phyloP scores from a whole-genome alignment of 2,797 vertebrate species.

The Sebastes vulpes region DNA sequence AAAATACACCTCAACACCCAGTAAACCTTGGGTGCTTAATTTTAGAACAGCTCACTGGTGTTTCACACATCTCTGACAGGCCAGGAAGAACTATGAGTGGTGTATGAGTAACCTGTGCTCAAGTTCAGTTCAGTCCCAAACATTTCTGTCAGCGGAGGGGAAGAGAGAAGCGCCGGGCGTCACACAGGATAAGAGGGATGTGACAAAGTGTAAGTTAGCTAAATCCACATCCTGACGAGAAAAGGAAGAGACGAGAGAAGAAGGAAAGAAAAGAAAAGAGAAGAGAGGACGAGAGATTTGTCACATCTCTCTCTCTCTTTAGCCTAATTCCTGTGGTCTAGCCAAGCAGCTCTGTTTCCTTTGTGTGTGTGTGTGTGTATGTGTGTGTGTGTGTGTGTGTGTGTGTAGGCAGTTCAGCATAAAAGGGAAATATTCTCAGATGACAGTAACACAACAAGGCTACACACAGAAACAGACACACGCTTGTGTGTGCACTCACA shows the following conservation, averaged over 20 bases:
- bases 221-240: conserved; percentile 30
- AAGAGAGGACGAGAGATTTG: conserved; percentile 3
- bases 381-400: background rate
- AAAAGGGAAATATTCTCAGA: conserved; percentile 37
- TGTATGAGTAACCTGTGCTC: conserved; percentile 13
- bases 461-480: conserved; percentile 1
- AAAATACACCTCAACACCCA: background rate
- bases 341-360: conserved; percentile 12
- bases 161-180: background rate
- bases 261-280: background rate
- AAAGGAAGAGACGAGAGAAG: background rate
- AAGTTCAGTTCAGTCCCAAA: conserved; percentile 9
- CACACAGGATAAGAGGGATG: conserved; percentile 17
- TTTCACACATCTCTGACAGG: background rate
- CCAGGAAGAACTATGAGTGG: background rate
- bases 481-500: no score
- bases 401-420: conserved; percentile 23
- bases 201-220: conserved; percentile 29
- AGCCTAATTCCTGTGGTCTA: conserved; percentile 42
- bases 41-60: background rate
- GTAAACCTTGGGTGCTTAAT: background rate
- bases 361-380: background rate
- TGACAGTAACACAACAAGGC: conserved; percentile 23
- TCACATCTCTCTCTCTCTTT: conserved; percentile 9
- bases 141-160: background rate